Percentiles rank a stretch among this genome's conserved stretches.
Conservation (phyloP, 2,888 invertebrate species). For the Oxystoma pomonae region DNA sequence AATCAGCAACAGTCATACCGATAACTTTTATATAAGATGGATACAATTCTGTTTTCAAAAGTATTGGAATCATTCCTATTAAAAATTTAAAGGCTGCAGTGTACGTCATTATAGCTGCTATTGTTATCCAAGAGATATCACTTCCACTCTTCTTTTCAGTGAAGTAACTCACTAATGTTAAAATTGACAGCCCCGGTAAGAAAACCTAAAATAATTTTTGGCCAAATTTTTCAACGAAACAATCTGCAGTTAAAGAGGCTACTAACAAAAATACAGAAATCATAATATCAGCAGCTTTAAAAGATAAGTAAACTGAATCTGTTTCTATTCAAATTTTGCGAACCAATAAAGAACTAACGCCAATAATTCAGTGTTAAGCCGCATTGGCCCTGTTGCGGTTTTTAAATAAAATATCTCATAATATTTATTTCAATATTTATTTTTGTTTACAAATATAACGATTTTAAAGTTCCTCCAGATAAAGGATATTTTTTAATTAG, state of each 20-base stretch:
- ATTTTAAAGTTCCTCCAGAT: too few species aligned
- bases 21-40: constrained; percentile 31
- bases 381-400: too few species aligned
- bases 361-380: too few species aligned
- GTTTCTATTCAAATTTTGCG: constrained; percentile 39
- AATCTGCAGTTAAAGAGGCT: constrained; percentile 37
- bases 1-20: constrained; percentile 41
- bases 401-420: too few species aligned
- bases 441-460: too few species aligned
- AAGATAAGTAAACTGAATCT: constrained; percentile 35
- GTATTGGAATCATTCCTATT: constrained; percentile 40
- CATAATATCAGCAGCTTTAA: constrained; percentile 37
- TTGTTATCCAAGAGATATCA: constrained; percentile 22
- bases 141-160: constrained; percentile 33
- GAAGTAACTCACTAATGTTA: constrained; percentile 40
- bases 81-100: constrained; percentile 39
- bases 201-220: constrained; percentile 38
- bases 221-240: constrained; percentile 41
- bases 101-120: constrained; percentile 16
- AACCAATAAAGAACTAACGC: constrained; percentile 44
- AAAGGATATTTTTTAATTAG: too few species aligned
- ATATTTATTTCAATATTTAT: too few species aligned
- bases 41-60: constrained; percentile 29
- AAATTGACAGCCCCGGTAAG: constrained; percentile 39
- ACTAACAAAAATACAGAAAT: constrained; percentile 41